Evolutionary conservation across 1,140 invertebrate species (phyloP).

Genomic region (Centruroides sculpturatus): DNA sequence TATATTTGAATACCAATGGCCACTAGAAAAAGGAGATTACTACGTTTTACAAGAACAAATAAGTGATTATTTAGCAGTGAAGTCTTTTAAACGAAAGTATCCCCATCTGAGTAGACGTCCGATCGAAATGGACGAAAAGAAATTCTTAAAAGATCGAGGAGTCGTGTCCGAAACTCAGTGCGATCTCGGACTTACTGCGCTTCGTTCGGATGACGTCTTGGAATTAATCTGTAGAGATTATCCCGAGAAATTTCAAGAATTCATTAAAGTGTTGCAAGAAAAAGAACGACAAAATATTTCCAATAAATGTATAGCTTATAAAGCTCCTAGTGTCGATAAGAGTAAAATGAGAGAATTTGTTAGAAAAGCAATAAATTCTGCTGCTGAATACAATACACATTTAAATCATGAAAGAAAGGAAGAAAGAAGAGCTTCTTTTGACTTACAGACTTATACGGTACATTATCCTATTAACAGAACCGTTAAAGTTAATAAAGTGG

Average conservation of each 20-base stretch:
- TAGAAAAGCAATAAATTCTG: constrained; percentile 71
- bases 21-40: constrained; percentile 46
- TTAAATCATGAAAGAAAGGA: constrained; percentile 62
- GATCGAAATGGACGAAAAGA: constrained; percentile 77
- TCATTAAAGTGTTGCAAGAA: constrained; percentile 63
- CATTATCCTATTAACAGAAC: constrained; percentile 43
- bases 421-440: constrained; percentile 38
- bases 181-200: constrained; percentile 82
- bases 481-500: constrained; percentile 28
- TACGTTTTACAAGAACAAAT: constrained; percentile 86
- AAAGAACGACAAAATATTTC: constrained; percentile 55
- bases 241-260: constrained; percentile 88
- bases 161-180: constrained; percentile 82
- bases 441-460: constrained; percentile 41
- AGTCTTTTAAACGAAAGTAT: constrained; percentile 90
- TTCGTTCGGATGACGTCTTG: constrained; percentile 72
- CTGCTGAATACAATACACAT: constrained; percentile 71
- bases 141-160: constrained; percentile 66
- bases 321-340: constrained; percentile 27
- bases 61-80: constrained; percentile 80
- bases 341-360: constrained; percentile 46
- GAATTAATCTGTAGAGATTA: constrained; percentile 92
- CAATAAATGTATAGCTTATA: constrained; percentile 46
- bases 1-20: constrained; percentile 90
- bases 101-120: constrained; percentile 68